Evolutionary conservation across 2,888 invertebrate species (phyloP).

Genomic region (Plutella xylostella): DNA sequence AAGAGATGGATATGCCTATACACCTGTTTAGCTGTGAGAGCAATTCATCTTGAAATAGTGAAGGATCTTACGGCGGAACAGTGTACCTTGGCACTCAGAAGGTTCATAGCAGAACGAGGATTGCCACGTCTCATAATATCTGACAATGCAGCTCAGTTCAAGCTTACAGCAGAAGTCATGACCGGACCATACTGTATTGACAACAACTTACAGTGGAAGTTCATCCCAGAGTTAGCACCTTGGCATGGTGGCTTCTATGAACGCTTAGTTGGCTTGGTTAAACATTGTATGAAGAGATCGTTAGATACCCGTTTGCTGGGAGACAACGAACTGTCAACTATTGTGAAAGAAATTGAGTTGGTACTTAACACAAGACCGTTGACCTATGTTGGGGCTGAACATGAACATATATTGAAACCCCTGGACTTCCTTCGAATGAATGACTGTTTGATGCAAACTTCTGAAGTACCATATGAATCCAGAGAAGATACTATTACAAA

Average conservation of each 20-base stretch:
- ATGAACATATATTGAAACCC: slow-evolving; percentile 7
- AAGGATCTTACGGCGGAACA: slow-evolving; percentile 20
- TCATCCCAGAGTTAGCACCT: slow-evolving; percentile 17
- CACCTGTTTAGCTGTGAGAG: slow-evolving; percentile 20
- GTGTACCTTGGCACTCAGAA: slow-evolving; percentile 17
- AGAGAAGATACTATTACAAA: slow-evolving; percentile 6
- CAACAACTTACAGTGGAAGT: slow-evolving; percentile 15
- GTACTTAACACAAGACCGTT: slow-evolving; percentile 10
- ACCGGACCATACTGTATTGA: slow-evolving; percentile 3
- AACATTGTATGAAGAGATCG: slow-evolving; percentile 8
- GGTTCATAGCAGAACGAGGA: slow-evolving; percentile 13
- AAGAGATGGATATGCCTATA: slow-evolving; percentile 18
- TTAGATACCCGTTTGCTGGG: not conserved
- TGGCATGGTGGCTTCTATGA: slow-evolving; percentile 21
- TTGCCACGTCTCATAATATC: slow-evolving; percentile 13
- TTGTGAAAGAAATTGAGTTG: slow-evolving; percentile 4
- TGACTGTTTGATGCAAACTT: not conserved
- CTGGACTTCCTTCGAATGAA: slow-evolving; percentile 4
- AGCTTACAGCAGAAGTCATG: slow-evolving; percentile 15
- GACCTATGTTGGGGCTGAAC: slow-evolving; percentile 6
- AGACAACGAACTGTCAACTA: not conserved
- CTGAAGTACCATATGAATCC: not conserved
- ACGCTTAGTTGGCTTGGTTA: slow-evolving; percentile 9
- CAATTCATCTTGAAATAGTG: slow-evolving; percentile 21
- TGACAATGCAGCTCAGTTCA: slow-evolving; percentile 19